A percentile compares a stretch with the other conserved stretches of the same genome.
Evolutionary conservation across 1,140 invertebrate species (phyloP).

Genomic region (Achroia grisella): DNA sequence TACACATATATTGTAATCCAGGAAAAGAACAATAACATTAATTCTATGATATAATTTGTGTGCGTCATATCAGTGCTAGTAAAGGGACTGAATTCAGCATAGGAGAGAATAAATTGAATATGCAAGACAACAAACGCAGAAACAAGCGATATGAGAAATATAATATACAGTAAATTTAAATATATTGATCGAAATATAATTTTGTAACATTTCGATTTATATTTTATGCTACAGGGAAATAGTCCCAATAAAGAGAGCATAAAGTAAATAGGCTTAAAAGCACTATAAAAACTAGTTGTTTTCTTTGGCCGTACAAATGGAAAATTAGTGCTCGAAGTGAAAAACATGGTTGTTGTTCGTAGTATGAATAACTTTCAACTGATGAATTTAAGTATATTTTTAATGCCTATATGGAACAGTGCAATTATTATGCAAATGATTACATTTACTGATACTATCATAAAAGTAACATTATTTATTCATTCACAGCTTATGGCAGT

Average conservation of each 20-base stretch:
- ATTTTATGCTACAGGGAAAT: slow-evolving; percentile 40
- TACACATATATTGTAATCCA: slow-evolving; percentile 27
- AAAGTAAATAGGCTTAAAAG: slow-evolving; percentile 41
- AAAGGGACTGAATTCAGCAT: slow-evolving; percentile 22
- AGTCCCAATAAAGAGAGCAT: slow-evolving; percentile 33
- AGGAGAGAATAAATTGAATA: slow-evolving; percentile 23
- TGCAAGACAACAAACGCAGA: slow-evolving; percentile 29
- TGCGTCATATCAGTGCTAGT: slow-evolving; percentile 33
- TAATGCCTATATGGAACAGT: too few relatives aligned
- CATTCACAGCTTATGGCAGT: slow-evolving; percentile 10
- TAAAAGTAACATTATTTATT: slow-evolving; percentile 17
- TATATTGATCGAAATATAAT: slow-evolving; percentile 37
- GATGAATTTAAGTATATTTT: too few relatives aligned
- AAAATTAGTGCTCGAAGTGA: background rate
- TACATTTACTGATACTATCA: slow-evolving; percentile 9
- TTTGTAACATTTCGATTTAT: slow-evolving; percentile 22
- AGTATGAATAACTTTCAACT: too few relatives aligned
- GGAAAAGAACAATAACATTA: slow-evolving; percentile 23
- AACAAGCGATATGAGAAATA: slow-evolving; percentile 23
- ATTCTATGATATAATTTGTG: slow-evolving; percentile 46
- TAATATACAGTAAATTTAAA: slow-evolving; percentile 33
- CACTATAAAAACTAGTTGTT: slow-evolving; percentile 11
- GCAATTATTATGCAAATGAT: too few relatives aligned
- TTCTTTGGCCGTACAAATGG: background rate
- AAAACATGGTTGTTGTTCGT: too few relatives aligned